phyloP scores from a whole-genome alignment of 2,113 vertebrate species.

The Oreotrochilus melanogaster region DNA sequence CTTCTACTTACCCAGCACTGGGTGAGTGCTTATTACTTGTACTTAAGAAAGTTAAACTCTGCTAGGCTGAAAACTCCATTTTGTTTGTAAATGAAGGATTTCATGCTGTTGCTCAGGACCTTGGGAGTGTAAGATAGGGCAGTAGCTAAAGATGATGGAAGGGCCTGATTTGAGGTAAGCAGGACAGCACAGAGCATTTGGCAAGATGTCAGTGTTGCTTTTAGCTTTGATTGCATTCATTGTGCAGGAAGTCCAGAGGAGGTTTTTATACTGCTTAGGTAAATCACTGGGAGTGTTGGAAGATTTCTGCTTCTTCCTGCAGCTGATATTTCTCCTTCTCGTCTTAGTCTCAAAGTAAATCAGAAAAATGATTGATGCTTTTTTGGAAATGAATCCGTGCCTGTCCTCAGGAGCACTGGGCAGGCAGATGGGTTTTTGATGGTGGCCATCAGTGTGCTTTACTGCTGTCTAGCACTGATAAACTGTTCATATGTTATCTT shows the following conservation, averaged over 20 bases:
- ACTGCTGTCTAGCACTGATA: background rate
- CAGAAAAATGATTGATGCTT: background rate
- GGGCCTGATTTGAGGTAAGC: accelerated
- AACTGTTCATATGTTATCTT: background rate
- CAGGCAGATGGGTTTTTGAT: accelerated
- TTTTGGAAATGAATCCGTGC: background rate
- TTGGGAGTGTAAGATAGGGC: background rate
- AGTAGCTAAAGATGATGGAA: background rate
- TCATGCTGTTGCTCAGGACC: background rate
- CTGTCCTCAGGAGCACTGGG: background rate
- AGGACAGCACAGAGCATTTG: background rate
- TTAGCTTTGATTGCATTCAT: background rate
- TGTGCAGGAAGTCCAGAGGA: background rate
- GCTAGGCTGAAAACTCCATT: accelerated
- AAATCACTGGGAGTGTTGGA: background rate
- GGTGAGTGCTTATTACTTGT: background rate
- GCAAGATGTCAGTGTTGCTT: background rate
- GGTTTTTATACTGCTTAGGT: background rate
- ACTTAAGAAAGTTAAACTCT: background rate
- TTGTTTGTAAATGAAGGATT: background rate
- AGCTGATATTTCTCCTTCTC: background rate
- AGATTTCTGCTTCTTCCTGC: background rate
- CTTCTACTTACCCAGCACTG: background rate
- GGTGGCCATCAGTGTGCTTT: background rate
- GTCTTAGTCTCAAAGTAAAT: background rate